Evolutionary conservation across 2,113 vertebrate genomes (phyloP), one percentile per base, ranked within the genome.

Genomic region (Brevimyrus niger): DNA sequence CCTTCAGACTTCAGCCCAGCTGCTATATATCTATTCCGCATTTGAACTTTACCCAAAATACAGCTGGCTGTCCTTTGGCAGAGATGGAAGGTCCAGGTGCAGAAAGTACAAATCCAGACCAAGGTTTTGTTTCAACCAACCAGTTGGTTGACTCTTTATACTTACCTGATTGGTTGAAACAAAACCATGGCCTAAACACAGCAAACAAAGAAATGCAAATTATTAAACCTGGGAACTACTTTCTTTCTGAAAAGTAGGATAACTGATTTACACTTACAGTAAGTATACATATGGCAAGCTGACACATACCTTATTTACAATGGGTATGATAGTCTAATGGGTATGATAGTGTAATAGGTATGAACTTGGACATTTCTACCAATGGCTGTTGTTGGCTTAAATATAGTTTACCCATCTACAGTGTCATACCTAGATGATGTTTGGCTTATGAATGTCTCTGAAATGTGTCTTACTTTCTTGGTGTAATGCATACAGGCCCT

Each of bases 281-380:
- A 3, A 50, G 11, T 51, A 10, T 48, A 10, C 3, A 65, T 7
- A 69, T 31, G 19, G 38, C 47, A 80, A 51, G 17, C 5, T n/a
- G 21, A 82, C 55, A 87, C 82, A 93, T 96, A 99, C 98, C 97
- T 99, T 99, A 93, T 99, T 99, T 94, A 99, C 97, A 89, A 99
- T 95, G 50, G 98, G 98, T 92, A 99, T 97, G 94, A 99, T 94
- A 21, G 95, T 92, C 44, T n/a, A n/a, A n/a, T n/a, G n/a, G n/a
- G n/a, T n/a, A n/a, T n/a, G n/a, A n/a, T n/a, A n/a, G n/a, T n/a
- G n/a, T n/a, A n/a, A n/a, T n/a, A n/a, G n/a, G n/a, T n/a, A n/a
- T n/a, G n/a, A 0, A 61, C 23, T 7, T n/a, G 55, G 21, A 61
- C 8, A n/a, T n/a, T n/a, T 61, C 55, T 23, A 2, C 23, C 21